Percentiles rank a stretch among this genome's conserved stretches.
Evolutionary conservation across 1,140 invertebrate species (phyloP).

Genomic region (Luehdorfia chinensis): DNA sequence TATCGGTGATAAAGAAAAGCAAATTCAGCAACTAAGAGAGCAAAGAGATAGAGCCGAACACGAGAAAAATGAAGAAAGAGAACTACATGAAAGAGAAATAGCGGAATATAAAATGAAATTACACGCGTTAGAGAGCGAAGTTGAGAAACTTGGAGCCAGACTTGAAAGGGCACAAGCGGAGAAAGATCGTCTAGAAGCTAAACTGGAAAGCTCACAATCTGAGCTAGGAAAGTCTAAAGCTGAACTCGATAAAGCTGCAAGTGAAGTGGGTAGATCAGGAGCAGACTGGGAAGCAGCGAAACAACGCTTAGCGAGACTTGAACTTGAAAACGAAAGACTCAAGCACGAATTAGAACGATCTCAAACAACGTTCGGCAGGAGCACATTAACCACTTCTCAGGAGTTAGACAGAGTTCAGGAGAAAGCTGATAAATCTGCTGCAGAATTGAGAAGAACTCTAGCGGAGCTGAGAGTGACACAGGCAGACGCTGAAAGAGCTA

Average conservation of each 20-base stretch:
- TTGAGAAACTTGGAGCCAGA: constrained; percentile 92
- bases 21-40: constrained; percentile 92
- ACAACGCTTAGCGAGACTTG: constrained; percentile 89
- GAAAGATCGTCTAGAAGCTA: constrained; percentile 93
- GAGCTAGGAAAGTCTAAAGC: constrained; percentile 96
- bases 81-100: constrained; percentile 94
- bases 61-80: constrained; percentile 96
- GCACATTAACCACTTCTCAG: constrained; percentile 84
- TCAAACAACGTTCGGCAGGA: constrained; percentile 88
- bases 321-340: constrained; percentile 93
- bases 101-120: constrained; percentile 97
- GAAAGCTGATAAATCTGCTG: constrained; percentile 88
- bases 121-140: constrained; percentile 92
- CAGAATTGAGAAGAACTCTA: constrained; percentile 90
- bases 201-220: constrained; percentile 93
- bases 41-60: constrained; percentile 97
- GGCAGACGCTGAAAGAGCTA: constrained; percentile 91
- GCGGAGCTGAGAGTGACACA: constrained; percentile 90
- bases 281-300: constrained; percentile 94
- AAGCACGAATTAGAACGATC: constrained; percentile 91
- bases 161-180: constrained; percentile 92
- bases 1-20: constrained; percentile 97
- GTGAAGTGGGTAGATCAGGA: constrained; percentile 91
- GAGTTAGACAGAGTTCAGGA: constrained; percentile 92
- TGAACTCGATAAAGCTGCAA: constrained; percentile 93